phyloP scores from a whole-genome alignment of 1,140 invertebrate genomes.

The Patella vulgata region DNA sequence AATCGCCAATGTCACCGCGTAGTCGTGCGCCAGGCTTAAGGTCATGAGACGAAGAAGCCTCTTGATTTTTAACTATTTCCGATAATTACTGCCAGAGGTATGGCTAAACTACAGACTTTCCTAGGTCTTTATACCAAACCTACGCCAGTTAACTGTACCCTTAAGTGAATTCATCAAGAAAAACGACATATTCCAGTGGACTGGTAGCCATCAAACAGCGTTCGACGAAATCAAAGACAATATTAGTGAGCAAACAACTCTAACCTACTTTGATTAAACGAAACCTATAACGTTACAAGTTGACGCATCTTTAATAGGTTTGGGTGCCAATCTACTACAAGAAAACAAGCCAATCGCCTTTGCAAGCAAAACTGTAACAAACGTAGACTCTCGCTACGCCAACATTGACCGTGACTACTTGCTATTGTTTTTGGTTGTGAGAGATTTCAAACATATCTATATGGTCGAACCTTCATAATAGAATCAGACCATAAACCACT shows the following conservation, averaged over 20 bases:
- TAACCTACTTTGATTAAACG: slow-evolving; percentile 1
- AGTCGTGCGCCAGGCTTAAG: too few species aligned
- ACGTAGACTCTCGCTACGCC: slow-evolving; percentile 57
- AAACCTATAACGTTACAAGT: neutral
- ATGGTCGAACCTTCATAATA: slow-evolving; percentile 19
- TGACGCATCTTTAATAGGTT: slow-evolving; percentile 8
- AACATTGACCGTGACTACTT: slow-evolving; percentile 67
- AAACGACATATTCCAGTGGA: slow-evolving; percentile 25
- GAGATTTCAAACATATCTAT: slow-evolving; percentile 27
- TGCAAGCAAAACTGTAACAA: slow-evolving; percentile 56
- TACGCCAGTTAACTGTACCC: slow-evolving; percentile 48
- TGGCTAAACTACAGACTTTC: too few species aligned
- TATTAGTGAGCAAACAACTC: too few species aligned
- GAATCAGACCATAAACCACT: slow-evolving; percentile 30
- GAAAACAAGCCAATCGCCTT: slow-evolving; percentile 60
- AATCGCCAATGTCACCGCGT: too few species aligned
- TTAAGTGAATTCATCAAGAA: slow-evolving; percentile 28
- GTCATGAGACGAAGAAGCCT: too few species aligned
- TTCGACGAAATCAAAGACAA: too few species aligned
- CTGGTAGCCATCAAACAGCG: slow-evolving; percentile 13
- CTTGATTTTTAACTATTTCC: too few species aligned
- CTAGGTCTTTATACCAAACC: slow-evolving; percentile 59
- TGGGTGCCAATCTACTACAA: slow-evolving; percentile 6
- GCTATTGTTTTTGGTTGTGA: slow-evolving; percentile 28
- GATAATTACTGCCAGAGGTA: too few species aligned